Conservation (phyloP, 2,888 invertebrate genomes). For the Cerastoderma edule region DNA sequence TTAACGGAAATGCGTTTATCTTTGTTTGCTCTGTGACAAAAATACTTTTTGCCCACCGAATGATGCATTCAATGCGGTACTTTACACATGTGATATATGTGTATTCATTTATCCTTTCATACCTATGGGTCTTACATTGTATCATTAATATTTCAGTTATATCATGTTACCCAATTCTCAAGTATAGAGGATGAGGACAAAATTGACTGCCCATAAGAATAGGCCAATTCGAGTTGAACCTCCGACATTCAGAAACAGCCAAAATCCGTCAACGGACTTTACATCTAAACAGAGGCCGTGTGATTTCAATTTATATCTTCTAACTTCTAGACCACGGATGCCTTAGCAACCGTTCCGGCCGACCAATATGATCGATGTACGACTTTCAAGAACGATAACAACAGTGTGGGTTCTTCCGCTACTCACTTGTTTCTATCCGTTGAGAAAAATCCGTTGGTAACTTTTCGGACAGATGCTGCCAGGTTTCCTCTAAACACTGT, state of each 20-base stretch:
- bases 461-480: conserved; percentile 45
- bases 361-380: conserved; percentile 9
- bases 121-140: no score
- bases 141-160: no score
- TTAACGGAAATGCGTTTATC: no score
- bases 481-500: conserved; percentile 67
- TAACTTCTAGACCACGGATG: neutral
- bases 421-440: neutral
- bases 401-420: conserved; percentile 65
- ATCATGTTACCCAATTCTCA: no score
- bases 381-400: conserved; percentile 34
- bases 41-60: no score
- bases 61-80: no score
- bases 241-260: neutral
- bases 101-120: no score
- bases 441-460: conserved; percentile 27
- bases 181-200: no score
- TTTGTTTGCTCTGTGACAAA: no score
- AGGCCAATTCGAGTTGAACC: neutral
- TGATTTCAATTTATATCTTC: neutral
- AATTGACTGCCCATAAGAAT: no score
- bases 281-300: neutral
- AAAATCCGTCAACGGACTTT: neutral
- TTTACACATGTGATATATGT: no score
- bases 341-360: neutral